Conservation (phyloP, 2,113 vertebrate genomes). For the Catharus minimus region DNA sequence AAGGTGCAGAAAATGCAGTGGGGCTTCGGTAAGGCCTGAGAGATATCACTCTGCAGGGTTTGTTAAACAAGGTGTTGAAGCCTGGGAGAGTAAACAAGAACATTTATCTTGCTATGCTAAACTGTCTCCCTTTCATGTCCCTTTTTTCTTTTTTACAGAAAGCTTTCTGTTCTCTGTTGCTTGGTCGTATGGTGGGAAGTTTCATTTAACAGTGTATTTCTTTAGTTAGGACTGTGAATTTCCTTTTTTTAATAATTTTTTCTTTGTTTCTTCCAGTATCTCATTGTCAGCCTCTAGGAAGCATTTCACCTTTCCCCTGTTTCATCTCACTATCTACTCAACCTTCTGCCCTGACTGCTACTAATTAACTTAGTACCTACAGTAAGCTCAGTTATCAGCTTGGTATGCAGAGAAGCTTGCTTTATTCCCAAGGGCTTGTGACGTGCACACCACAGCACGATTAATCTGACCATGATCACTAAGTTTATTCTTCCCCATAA, state of each 20-base stretch:
- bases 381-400: conserved; percentile 40
- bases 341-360: conserved; percentile 5
- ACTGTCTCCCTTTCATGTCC: background rate
- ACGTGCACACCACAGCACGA: background rate
- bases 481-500: background rate
- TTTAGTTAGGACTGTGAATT: background rate
- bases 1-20: background rate
- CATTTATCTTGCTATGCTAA: background rate
- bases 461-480: background rate
- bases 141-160: background rate
- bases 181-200: background rate
- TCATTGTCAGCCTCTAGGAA: background rate
- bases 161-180: background rate
- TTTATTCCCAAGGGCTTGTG: conserved; percentile 25
- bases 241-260: background rate
- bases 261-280: background rate
- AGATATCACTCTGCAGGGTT: background rate
- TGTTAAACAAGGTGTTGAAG: background rate
- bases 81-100: background rate
- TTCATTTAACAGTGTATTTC: background rate
- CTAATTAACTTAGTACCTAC: conserved; percentile 42
- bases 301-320: conserved; percentile 43
- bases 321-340: conserved; percentile 30
- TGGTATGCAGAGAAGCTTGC: conserved; percentile 29
- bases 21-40: background rate